A percentile compares a stretch with the other conserved stretches of the same genome.
Evolutionary conservation across 2,888 invertebrate species (phyloP).

Genomic region (Epistrophe eligans): DNA sequence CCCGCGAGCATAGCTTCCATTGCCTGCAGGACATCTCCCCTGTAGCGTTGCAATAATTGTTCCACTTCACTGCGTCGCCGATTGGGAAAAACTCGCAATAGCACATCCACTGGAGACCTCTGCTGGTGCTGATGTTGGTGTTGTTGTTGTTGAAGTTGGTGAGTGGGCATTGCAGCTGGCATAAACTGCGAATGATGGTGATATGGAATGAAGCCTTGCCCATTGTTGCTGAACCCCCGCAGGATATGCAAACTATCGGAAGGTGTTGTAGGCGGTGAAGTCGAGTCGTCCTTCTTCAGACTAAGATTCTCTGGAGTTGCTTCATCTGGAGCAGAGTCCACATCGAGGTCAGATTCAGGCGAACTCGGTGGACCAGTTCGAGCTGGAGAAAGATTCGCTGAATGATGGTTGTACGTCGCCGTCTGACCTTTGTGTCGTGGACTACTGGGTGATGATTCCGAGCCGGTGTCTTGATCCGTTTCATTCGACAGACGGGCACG

Average conservation of each 20-base stretch:
- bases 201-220: constrained; percentile 84
- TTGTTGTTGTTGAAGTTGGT: constrained; percentile 79
- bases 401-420: constrained; percentile 79
- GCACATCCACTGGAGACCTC: constrained; percentile 93
- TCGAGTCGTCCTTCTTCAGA: constrained; percentile 87
- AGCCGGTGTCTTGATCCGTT: constrained; percentile 84
- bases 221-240: constrained; percentile 80
- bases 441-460: constrained; percentile 83
- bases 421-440: constrained; percentile 80
- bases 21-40: constrained; percentile 95
- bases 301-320: constrained; percentile 92
- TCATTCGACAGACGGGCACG: constrained; percentile 83
- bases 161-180: constrained; percentile 79
- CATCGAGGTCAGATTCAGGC: constrained; percentile 84
- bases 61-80: constrained; percentile 94
- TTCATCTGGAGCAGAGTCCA: constrained; percentile 84
- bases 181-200: constrained; percentile 83
- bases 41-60: constrained; percentile 91
- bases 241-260: constrained; percentile 82
- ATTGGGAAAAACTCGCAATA: constrained; percentile 95
- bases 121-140: constrained; percentile 82
- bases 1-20: constrained; percentile 95
- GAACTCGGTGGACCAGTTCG: constrained; percentile 84
- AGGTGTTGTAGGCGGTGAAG: constrained; percentile 83
- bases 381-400: constrained; percentile 82